Percentiles rank a stretch among this genome's conserved stretches.
These are phyloP conservation scores for Spilosoma lubricipeda DNA, from an alignment of 2,888 invertebrate species.

Conservation along the genomic window DNA sequence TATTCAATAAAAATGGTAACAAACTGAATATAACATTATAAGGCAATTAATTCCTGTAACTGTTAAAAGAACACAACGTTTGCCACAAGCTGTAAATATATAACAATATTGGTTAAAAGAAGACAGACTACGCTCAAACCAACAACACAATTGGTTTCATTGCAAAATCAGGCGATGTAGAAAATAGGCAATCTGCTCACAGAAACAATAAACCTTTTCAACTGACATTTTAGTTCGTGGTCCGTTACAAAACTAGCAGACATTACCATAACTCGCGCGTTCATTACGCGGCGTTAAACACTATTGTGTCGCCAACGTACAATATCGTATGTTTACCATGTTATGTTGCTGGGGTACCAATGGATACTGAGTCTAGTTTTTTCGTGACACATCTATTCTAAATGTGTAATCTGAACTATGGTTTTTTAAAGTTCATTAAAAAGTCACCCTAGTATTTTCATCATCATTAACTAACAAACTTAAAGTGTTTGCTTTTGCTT, in stretches of 20 bases:
- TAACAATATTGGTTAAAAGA: neutral
- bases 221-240: neutral
- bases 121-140: neutral
- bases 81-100: neutral
- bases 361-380: neutral
- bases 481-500: too few relatives aligned
- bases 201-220: neutral
- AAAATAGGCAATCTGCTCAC: neutral
- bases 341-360: neutral
- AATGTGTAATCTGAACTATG: too few relatives aligned
- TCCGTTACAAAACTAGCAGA: conserved; percentile 7
- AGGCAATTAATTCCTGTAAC: neutral
- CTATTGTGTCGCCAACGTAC: conserved; percentile 29
- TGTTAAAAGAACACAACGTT: neutral
- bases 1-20: too few relatives aligned
- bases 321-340: neutral
- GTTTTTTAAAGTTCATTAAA: too few relatives aligned
- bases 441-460: too few relatives aligned
- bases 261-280: conserved; percentile 18
- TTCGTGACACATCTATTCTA: too few relatives aligned
- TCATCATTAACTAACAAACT: too few relatives aligned
- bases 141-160: neutral
- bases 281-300: conserved; percentile 38
- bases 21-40: too few relatives aligned
- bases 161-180: too few relatives aligned